These are phyloP conservation scores for Apteryx mantelli DNA, from an alignment of 2,113 vertebrate genomes.

Conservation along the genomic window DNA sequence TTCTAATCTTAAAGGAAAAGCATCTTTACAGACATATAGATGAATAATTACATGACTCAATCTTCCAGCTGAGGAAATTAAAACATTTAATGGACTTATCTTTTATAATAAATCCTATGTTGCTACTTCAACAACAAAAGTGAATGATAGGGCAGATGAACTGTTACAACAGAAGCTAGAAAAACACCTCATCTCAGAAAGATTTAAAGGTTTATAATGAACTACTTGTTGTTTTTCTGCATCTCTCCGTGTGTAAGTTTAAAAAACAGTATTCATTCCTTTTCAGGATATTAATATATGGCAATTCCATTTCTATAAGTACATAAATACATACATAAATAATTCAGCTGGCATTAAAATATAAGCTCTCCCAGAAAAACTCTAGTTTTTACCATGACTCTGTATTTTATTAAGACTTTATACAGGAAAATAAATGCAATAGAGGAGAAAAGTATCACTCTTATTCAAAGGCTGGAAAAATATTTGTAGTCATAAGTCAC, in stretches of 20 bases:
- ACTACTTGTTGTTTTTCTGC: not conserved
- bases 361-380: not conserved
- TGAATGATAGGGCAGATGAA: not conserved
- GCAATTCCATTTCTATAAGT: not conserved
- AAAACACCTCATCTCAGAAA: not conserved
- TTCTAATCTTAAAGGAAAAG: not conserved
- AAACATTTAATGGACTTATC: not conserved
- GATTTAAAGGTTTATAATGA: not conserved
- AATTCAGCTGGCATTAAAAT: not conserved
- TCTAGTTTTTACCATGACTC: not conserved
- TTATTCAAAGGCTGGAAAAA: not conserved
- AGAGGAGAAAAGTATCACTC: not conserved
- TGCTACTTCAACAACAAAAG: not conserved
- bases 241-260: not conserved
- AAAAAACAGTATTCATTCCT: not conserved
- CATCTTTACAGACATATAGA: not conserved
- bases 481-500: not conserved
- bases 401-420: not conserved
- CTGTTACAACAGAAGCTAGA: not conserved
- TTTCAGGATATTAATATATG: not conserved
- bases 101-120: not conserved
- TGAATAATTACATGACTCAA: not conserved
- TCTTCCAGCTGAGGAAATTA: not conserved
- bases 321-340: not conserved
- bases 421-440: not conserved